Conservation (phyloP, 2,888 invertebrate genomes). For the Thymelicus sylvestris region DNA sequence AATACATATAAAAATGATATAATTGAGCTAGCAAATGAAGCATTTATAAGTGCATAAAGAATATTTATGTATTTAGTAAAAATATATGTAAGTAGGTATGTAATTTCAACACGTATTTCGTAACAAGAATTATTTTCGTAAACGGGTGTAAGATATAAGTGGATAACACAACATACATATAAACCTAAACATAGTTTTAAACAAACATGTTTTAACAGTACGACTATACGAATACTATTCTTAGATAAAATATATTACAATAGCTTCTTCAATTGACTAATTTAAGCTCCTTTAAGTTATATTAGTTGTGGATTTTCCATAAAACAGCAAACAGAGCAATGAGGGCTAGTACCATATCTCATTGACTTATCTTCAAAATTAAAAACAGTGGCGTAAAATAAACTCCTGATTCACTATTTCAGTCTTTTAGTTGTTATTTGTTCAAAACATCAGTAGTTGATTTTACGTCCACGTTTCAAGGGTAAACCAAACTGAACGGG, state of each 20-base stretch:
- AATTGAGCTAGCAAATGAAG: neutral
- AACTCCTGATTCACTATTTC: conserved; percentile 11
- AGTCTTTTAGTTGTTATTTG: conserved; percentile 14
- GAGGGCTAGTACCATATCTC: neutral
- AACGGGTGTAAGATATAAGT: too few species aligned
- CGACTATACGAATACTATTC: conserved; percentile 29
- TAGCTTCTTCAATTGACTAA: conserved; percentile 41
- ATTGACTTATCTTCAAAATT: neutral
- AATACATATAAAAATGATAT: neutral
- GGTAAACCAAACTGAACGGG: neutral
- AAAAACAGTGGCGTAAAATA: conserved; percentile 15
- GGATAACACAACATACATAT: too few species aligned
- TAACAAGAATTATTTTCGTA: too few species aligned
- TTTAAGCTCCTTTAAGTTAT: conserved; percentile 17
- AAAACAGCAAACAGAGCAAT: neutral
- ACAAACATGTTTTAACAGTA: conserved; percentile 24
- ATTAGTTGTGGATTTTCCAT: neutral
- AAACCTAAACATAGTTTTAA: conserved; percentile 23
- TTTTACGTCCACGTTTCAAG: neutral
- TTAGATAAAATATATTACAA: conserved; percentile 36
- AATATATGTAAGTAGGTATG: too few species aligned
- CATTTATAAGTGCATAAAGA: neutral
- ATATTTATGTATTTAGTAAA: neutral
- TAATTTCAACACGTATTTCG: too few species aligned
- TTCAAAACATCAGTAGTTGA: conserved; percentile 7